A percentile compares a stretch with the other conserved stretches of the same genome.
These are phyloP conservation scores for Mus pahari DNA, from an alignment of 2,113 vertebrate genomes.

Conservation along the genomic window DNA sequence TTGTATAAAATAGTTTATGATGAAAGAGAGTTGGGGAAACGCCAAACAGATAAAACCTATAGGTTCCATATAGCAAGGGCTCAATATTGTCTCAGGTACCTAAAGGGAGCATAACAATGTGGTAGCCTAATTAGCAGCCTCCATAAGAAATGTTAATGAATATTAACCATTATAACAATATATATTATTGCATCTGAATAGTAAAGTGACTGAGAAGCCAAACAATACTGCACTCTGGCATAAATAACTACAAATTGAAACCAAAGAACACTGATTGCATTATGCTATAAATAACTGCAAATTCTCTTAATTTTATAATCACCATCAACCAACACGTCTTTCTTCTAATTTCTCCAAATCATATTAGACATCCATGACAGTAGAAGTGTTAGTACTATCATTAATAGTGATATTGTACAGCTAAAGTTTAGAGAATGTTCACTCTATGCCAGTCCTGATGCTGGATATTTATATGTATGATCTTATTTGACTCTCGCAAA, in stretches of 20 bases:
- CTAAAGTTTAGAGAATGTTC: not conserved
- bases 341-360: conserved; percentile 2
- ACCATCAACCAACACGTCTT: not conserved
- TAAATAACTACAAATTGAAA: conserved; percentile 14
- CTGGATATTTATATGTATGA: not conserved
- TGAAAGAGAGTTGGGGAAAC: not conserved
- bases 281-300: not conserved
- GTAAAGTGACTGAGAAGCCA: conserved; percentile 36
- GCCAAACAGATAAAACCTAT: not conserved
- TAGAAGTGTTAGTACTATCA: not conserved
- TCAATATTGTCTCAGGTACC: not conserved
- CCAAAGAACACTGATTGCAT: not conserved
- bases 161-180: not conserved
- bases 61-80: not conserved
- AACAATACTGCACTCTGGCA: not conserved
- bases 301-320: conserved; percentile 32
- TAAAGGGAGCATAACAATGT: not conserved
- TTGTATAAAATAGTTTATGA: not conserved
- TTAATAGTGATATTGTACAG: not conserved
- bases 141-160: conserved; percentile 24
- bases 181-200: not conserved
- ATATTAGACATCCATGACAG: not conserved
- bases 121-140: not conserved
- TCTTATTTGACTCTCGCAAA: not conserved
- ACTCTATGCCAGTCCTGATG: not conserved